Evolutionary conservation across 2,797 vertebrate species (phyloP).

Genomic region (Acanthurus leucopareius): DNA sequence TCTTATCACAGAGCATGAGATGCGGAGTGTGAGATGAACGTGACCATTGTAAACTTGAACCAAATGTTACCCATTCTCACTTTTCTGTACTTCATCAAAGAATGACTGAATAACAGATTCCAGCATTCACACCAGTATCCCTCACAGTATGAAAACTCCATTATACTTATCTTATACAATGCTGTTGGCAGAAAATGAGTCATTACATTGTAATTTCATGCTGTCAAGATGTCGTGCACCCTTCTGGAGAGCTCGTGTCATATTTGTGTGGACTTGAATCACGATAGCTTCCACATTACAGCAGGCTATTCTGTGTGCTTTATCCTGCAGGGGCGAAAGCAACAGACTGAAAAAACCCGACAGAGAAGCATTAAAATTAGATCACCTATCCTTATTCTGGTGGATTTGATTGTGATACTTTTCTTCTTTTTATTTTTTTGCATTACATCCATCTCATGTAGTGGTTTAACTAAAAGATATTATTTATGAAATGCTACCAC

Average conservation of each 20-base stretch:
- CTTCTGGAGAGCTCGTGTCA: slow-evolving; percentile 48
- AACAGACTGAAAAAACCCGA: slow-evolving; percentile 55
- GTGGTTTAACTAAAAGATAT: slow-evolving; percentile 77
- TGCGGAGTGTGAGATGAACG: slow-evolving; percentile 45
- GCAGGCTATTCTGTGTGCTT: slow-evolving; percentile 41
- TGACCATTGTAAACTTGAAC: slow-evolving; percentile 52
- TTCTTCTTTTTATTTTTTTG: slow-evolving; percentile 47
- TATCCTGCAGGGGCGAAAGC: slow-evolving; percentile 50
- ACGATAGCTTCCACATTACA: slow-evolving; percentile 43
- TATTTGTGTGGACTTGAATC: slow-evolving; percentile 53
- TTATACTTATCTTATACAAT: slow-evolving; percentile 49
- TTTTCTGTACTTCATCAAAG: slow-evolving; percentile 43
- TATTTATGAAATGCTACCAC: slow-evolving; percentile 84
- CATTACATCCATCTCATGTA: slow-evolving; percentile 69
- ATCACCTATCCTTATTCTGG: slow-evolving; percentile 72
- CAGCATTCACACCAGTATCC: slow-evolving; percentile 15
- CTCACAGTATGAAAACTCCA: slow-evolving; percentile 35
- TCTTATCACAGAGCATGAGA: slow-evolving; percentile 58
- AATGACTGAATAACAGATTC: slow-evolving; percentile 32
- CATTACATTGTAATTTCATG: slow-evolving; percentile 70
- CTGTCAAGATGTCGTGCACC: slow-evolving; percentile 51
- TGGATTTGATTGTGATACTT: slow-evolving; percentile 69
- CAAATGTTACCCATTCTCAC: slow-evolving; percentile 32
- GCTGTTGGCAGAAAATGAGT: slow-evolving; percentile 58
- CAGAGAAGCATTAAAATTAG: slow-evolving; percentile 77